Evolutionary conservation across 2,797 vertebrate genomes (phyloP).

Genomic region (Gobio occitaniae): DNA sequence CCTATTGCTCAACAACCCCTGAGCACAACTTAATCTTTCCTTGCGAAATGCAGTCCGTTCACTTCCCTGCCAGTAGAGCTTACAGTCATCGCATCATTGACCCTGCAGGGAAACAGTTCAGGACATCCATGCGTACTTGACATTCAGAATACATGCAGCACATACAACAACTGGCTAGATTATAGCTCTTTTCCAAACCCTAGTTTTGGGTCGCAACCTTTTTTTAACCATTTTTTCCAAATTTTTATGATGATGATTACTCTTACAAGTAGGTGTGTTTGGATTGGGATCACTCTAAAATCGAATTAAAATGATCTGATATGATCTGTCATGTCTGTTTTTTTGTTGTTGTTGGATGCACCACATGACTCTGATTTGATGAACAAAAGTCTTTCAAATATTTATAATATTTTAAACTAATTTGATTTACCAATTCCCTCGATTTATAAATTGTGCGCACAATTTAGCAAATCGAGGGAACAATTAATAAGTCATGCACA

Average conservation of each 20-base stretch:
- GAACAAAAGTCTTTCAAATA: too few relatives aligned
- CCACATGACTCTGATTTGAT: too few relatives aligned
- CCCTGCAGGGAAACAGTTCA: neutral
- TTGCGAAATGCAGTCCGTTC: neutral
- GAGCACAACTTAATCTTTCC: conserved; percentile 23
- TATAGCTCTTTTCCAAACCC: neutral
- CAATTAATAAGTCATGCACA: too few relatives aligned
- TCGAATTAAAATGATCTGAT: neutral
- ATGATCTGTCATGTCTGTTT: too few relatives aligned
- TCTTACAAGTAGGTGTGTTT: neutral
- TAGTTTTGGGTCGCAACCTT: neutral
- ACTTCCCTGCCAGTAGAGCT: conserved; percentile 34
- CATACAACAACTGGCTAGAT: neutral
- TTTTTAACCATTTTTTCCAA: neutral
- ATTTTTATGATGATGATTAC: neutral
- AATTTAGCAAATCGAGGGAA: too few relatives aligned
- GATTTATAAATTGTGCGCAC: too few relatives aligned
- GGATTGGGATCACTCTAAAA: neutral
- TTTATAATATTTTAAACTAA: too few relatives aligned
- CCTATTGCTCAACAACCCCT: conserved; percentile 19
- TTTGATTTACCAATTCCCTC: too few relatives aligned
- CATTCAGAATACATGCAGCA: neutral
- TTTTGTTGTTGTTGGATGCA: too few relatives aligned
- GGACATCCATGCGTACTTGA: neutral
- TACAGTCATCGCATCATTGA: conserved; percentile 9